phyloP scores from a whole-genome alignment of 2,113 vertebrate species.

The Nettapus auritus region DNA sequence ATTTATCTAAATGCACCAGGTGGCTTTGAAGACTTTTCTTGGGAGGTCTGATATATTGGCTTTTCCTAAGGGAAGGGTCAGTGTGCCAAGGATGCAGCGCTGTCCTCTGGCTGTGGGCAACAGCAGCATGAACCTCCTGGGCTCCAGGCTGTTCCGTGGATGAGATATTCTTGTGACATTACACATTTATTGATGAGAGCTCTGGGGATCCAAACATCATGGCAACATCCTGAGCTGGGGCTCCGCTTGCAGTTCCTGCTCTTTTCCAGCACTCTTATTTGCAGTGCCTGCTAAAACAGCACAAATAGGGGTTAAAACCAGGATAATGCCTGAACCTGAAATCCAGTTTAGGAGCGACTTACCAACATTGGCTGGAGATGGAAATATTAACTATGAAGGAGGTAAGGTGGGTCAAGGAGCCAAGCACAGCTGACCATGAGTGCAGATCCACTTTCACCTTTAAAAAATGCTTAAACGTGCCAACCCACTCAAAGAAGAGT shows the following conservation, averaged over 20 bases:
- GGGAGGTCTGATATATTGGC: background rate
- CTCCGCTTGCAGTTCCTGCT: background rate
- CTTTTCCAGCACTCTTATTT: background rate
- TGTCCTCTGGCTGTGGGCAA: rapidly evolving
- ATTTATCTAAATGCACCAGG: background rate
- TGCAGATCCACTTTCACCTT: background rate
- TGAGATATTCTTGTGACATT: background rate
- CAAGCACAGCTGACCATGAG: background rate
- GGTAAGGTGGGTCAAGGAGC: background rate
- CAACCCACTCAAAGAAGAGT: background rate
- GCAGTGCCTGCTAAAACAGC: background rate
- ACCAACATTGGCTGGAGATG: background rate
- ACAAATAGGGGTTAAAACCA: background rate
- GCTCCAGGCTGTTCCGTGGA: background rate
- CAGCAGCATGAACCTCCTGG: background rate
- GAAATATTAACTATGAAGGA: background rate
- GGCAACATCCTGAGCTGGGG: background rate
- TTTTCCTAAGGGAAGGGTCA: background rate
- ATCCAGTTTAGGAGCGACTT: background rate
- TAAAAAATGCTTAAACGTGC: background rate
- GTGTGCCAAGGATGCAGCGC: background rate
- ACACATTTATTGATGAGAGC: background rate
- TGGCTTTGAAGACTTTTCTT: background rate
- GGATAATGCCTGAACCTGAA: background rate
- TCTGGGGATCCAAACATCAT: background rate